Evolutionary conservation across 2,888 invertebrate genomes (phyloP).

Genomic region (Malthinus seriepunctatus): DNA sequence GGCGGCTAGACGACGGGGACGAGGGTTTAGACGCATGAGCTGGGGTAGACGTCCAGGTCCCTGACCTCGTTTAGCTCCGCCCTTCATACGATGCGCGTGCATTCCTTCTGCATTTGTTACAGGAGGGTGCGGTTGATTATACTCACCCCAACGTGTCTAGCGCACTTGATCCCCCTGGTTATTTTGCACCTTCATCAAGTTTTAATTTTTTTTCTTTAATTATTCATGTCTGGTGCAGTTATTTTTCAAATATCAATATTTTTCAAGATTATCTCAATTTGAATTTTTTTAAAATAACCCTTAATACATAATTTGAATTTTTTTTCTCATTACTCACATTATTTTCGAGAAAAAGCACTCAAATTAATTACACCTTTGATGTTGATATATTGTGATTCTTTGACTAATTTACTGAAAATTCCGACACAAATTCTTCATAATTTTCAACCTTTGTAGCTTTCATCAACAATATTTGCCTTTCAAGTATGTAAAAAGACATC

Average conservation of each 20-base stretch:
- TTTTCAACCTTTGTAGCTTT: no score
- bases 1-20: slow-evolving; percentile 42
- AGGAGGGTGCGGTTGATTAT: slow-evolving; percentile 50
- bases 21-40: slow-evolving; percentile 53
- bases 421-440: no score
- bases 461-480: no score
- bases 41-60: slow-evolving; percentile 61
- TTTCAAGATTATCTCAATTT: no score
- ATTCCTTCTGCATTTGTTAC: slow-evolving; percentile 44
- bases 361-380: no score
- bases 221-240: neutral
- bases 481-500: no score
- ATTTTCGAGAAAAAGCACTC: no score
- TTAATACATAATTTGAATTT: no score
- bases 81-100: slow-evolving; percentile 53
- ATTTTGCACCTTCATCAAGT: slow-evolving; percentile 33
- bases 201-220: slow-evolving; percentile 8
- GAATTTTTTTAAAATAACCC: no score
- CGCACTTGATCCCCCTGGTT: slow-evolving; percentile 32
- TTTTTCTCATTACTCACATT: no score
- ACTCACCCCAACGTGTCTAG: slow-evolving; percentile 40
- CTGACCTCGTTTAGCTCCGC: slow-evolving; percentile 60
- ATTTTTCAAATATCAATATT: neutral
- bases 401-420: no score
- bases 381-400: no score